A percentile compares a stretch with the other conserved stretches of the same genome.
phyloP scores from a whole-genome alignment of 2,797 vertebrate species.

The Crocodylus rhombifer region DNA sequence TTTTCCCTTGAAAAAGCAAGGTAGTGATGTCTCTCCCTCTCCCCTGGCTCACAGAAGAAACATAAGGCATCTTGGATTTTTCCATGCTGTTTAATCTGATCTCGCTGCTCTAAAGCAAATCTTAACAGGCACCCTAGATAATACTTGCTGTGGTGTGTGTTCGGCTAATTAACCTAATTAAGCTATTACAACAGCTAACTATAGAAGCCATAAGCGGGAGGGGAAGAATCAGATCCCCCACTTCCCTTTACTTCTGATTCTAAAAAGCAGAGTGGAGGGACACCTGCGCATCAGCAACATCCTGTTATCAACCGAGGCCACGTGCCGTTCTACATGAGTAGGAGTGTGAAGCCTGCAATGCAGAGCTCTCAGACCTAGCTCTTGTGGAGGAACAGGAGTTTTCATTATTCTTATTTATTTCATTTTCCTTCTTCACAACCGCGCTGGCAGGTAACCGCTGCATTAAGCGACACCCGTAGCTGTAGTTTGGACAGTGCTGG shows the following conservation, averaged over 20 bases:
- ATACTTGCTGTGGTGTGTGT: fast-evolving
- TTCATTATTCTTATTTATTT: too few species aligned
- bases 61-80: not conserved
- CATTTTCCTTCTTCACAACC: not conserved
- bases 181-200: not conserved
- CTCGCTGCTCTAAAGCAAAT: not conserved
- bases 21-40: not conserved
- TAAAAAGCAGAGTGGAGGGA: not conserved
- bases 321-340: not conserved
- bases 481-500: fast-evolving
- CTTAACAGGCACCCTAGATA: not conserved
- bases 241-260: not conserved
- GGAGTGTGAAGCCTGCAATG: not conserved
- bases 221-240: not conserved
- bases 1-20: not conserved
- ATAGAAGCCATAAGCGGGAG: fast-evolving
- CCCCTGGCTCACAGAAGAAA: not conserved
- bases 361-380: not conserved
- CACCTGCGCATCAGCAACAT: fast-evolving
- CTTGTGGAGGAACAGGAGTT: not conserved
- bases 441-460: fast-evolving
- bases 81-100: not conserved
- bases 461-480: not conserved
- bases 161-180: not conserved
- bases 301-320: not conserved